Evolutionary conservation across 2,797 vertebrate genomes (phyloP), one percentile per base, ranked within the genome.

Genomic region (Enteromius fasciolatus): DNA sequence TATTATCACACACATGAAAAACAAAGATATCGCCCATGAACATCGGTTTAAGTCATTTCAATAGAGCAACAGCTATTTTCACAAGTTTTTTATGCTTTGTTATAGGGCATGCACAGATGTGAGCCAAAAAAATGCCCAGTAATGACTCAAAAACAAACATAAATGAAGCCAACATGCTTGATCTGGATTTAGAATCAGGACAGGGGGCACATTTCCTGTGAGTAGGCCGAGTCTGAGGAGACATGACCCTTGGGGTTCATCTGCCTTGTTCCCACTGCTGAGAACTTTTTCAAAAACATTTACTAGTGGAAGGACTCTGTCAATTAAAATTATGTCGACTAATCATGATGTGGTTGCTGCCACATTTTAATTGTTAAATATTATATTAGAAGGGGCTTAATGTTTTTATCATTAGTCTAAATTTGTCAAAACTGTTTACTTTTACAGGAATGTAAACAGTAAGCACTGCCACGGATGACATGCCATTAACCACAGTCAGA

Each of bases 181-280:
- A 93, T 94, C 93, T 93, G 81, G 36, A 85, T 90, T 89, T 92
- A 87, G 79, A 82, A 94, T 93, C 92, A 89, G 91, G 81, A 86
- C 85, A 74, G 78, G 88, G 88, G 88, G 87, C 87, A 84, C 23
- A 90, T 88, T 93, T 95, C 94, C 94, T 94, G 92, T 90, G 86
- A 76, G n/a, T 82, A 41, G 18, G 39, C 39, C 4, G 41, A 50
- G 64, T 83, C 77, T 76, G 76, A 66, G 64, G 80, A 84, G 72
- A 72, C 72, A 39, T 61, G 78, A 83, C 85, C 72, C 52, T 14
- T 52, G 64, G 33, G 69, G 10, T 80, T 67, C 52, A 78, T 83
- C 63, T 76, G 64, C 39, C 31, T 31, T 18, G 59, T 87, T 85
- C 81, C 84, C 84, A 84, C 70, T 76, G 67, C 70, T 12, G 11